Conservation (phyloP, 2,113 vertebrate genomes). For the Australoheros scitulus region DNA sequence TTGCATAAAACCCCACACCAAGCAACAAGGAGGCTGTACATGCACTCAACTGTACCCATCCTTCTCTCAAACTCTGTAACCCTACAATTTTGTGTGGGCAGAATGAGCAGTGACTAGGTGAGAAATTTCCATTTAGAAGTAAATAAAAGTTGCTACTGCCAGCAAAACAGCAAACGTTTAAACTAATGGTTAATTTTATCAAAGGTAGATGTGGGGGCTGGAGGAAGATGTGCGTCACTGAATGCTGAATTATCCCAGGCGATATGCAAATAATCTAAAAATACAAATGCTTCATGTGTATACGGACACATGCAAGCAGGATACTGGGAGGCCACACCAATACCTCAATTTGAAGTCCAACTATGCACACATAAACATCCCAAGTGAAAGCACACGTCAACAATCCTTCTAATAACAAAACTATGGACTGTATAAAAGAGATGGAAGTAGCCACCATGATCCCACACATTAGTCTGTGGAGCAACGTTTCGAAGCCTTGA, state of each 20-base stretch:
- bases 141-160: constrained; percentile 31
- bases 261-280: constrained; percentile 68
- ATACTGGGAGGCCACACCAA: not conserved
- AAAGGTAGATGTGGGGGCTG: constrained; percentile 22
- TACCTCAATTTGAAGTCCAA: not conserved
- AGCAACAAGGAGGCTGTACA: constrained; percentile 53
- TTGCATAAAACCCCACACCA: constrained; percentile 66
- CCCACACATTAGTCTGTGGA: not conserved
- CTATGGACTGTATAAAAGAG: not conserved
- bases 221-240: constrained; percentile 48
- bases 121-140: constrained; percentile 55
- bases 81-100: constrained; percentile 41
- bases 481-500: not conserved
- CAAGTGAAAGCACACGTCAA: not conserved
- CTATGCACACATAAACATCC: not conserved
- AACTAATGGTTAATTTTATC: constrained; percentile 14
- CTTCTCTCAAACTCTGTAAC: constrained; percentile 28
- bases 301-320: not conserved
- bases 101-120: constrained; percentile 31
- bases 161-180: constrained; percentile 12
- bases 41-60: constrained; percentile 51
- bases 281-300: constrained; percentile 36
- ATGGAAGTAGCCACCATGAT: accelerated
- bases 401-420: not conserved
- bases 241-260: constrained; percentile 22